A percentile compares a stretch with the other conserved stretches of the same genome.
Conservation (phyloP, 2,888 invertebrate genomes). For the Agrotis segetum region DNA sequence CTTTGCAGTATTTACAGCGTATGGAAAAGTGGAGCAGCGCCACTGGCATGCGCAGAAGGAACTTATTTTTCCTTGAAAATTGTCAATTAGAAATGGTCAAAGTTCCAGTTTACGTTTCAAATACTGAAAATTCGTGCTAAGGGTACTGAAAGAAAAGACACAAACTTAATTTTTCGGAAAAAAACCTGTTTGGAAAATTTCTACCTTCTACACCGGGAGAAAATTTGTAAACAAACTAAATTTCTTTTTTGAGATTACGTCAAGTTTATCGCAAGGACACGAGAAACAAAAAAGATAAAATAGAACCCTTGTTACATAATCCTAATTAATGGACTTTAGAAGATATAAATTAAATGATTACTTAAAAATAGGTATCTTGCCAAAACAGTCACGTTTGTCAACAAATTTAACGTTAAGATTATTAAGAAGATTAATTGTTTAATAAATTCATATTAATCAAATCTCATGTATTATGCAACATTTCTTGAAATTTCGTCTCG, state of each 20-base stretch:
- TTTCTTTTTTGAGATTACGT: slow-evolving; percentile 37
- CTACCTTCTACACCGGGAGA: no score
- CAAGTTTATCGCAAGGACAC: slow-evolving; percentile 48
- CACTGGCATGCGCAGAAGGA: no score
- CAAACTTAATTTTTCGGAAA: background rate
- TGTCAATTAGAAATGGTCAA: no score
- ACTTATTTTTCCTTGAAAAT: no score
- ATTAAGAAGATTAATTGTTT: background rate
- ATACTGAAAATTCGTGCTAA: no score
- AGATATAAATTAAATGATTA: slow-evolving; percentile 4
- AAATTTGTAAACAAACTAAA: background rate
- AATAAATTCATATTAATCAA: background rate
- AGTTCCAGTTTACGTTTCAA: no score
- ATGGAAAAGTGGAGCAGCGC: no score
- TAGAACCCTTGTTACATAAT: slow-evolving; percentile 18
- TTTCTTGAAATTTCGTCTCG: background rate
- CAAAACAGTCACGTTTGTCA: background rate
- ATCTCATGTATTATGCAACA: background rate
- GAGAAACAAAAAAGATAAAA: slow-evolving; percentile 41
- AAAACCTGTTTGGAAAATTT: background rate
- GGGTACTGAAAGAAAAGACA: background rate
- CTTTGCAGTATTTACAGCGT: no score
- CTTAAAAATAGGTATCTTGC: background rate
- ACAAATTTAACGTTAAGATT: background rate
- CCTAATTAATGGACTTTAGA: slow-evolving; percentile 12